A percentile compares a stretch with the other conserved stretches of the same genome.
These are phyloP conservation scores for Mastacembelus armatus DNA, from an alignment of 2,797 vertebrate species.

Conservation along the genomic window DNA sequence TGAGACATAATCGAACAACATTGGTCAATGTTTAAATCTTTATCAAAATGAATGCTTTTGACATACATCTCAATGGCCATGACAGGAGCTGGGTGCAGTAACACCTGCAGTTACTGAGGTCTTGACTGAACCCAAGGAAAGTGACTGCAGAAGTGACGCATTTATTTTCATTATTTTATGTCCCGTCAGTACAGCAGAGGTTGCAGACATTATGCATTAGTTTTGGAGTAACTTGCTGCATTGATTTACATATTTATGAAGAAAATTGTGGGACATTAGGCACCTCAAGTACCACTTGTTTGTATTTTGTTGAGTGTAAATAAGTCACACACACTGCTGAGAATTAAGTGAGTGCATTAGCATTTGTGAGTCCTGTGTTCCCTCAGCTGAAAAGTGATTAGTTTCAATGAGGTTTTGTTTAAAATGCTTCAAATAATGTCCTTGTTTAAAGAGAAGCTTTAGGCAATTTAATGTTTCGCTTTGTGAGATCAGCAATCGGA, in stretches of 20 bases:
- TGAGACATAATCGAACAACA: neutral
- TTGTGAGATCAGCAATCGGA: constrained; percentile 6
- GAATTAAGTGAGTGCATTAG: constrained; percentile 42
- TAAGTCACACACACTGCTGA: constrained; percentile 22
- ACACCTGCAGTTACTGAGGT: too few species aligned
- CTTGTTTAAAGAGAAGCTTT: constrained; percentile 21
- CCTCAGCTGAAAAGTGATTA: constrained; percentile 44
- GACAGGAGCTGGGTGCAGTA: neutral
- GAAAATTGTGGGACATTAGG: constrained; percentile 31
- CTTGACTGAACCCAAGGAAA: too few species aligned
- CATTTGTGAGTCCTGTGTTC: constrained; percentile 31
- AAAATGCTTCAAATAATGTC: constrained; percentile 47
- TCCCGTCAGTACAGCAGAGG: too few species aligned
- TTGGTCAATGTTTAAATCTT: neutral
- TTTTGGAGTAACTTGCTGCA: constrained; percentile 42
- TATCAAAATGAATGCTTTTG: too few species aligned
- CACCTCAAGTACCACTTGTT: constrained; percentile 49
- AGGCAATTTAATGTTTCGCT: constrained; percentile 28
- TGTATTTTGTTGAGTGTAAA: constrained; percentile 41
- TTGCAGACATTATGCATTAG: constrained; percentile 45
- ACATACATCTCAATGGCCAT: too few species aligned
- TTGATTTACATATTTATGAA: constrained; percentile 67
- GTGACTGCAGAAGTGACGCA: too few species aligned
- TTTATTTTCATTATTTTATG: constrained; percentile 10
- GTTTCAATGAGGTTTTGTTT: constrained; percentile 29